Evolutionary conservation across 2,113 vertebrate species (phyloP).

Genomic region (Gopherus flavomarginatus): DNA sequence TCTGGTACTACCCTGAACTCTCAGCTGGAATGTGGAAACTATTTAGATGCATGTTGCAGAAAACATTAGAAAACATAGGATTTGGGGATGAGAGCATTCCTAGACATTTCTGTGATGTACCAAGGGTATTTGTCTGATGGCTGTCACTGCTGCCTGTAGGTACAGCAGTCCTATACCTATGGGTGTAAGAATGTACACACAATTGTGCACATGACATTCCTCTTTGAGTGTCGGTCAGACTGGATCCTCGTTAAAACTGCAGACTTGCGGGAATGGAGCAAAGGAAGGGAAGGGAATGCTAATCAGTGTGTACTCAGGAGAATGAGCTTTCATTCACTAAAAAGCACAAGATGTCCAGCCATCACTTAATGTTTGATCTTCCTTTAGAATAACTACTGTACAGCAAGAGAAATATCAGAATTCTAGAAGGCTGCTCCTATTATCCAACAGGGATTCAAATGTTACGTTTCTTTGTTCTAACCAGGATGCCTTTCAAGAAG

Average conservation of each 20-base stretch:
- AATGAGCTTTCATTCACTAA: background rate
- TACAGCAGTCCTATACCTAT: background rate
- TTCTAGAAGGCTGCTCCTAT: background rate
- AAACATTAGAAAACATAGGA: background rate
- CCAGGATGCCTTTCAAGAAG: slow-evolving; percentile 93
- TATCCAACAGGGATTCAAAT: slow-evolving; percentile 7
- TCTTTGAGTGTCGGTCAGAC: background rate
- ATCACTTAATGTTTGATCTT: slow-evolving; percentile 24
- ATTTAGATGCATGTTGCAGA: background rate
- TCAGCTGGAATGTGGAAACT: background rate
- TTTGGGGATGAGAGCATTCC: background rate
- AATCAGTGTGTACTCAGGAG: background rate
- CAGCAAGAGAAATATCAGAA: slow-evolving; percentile 6
- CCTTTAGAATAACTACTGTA: background rate
- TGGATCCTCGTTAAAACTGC: background rate
- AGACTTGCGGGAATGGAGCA: background rate
- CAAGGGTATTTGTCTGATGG: background rate
- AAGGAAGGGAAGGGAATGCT: background rate
- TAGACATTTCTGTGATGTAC: background rate
- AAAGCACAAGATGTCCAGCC: slow-evolving; percentile 26
- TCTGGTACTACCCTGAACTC: background rate
- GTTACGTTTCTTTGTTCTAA: slow-evolving; percentile 22
- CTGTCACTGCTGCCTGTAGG: background rate
- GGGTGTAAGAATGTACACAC: background rate
- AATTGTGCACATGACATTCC: background rate